Percentiles rank a stretch among this genome's conserved stretches.
Evolutionary conservation across 2,797 vertebrate genomes (phyloP).

Genomic region (Acridotheres tristis): DNA sequence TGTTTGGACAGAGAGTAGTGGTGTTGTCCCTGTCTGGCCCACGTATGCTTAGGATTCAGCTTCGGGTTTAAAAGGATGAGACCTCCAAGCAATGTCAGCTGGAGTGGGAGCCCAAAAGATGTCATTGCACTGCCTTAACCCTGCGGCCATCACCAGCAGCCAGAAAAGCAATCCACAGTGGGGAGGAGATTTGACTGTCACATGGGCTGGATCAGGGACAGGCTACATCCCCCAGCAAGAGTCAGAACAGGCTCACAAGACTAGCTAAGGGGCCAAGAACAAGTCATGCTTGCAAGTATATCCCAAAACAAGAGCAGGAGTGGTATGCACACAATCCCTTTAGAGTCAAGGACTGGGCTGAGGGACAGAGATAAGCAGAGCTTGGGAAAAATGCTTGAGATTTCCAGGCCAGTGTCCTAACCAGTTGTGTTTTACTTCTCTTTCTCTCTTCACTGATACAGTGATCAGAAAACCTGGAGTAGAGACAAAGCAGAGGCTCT

Average conservation of each 20-base stretch:
- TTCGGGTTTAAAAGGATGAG: neutral
- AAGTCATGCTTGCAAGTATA: neutral
- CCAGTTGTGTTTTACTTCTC: neutral
- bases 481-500: neutral
- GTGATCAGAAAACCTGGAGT: neutral
- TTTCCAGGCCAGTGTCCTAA: neutral
- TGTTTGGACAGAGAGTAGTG: neutral
- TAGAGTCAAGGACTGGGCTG: neutral
- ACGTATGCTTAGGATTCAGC: neutral
- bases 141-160: neutral
- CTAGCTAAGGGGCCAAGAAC: neutral
- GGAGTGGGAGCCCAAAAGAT: neutral
- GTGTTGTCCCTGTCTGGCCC: neutral
- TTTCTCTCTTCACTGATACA: neutral
- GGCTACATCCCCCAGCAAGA: neutral
- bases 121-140: neutral
- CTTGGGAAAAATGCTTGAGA: neutral
- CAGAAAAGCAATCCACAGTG: neutral
- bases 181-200: neutral
- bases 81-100: neutral
- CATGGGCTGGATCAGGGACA: neutral
- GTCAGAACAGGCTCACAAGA: neutral
- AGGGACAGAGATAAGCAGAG: constrained; percentile 11
- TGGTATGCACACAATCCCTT: neutral
- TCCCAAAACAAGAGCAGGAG: neutral